Evolutionary conservation across 2,797 vertebrate genomes (phyloP), one percentile per base, ranked within the genome.

Genomic region (Catostomus latipinnis): DNA sequence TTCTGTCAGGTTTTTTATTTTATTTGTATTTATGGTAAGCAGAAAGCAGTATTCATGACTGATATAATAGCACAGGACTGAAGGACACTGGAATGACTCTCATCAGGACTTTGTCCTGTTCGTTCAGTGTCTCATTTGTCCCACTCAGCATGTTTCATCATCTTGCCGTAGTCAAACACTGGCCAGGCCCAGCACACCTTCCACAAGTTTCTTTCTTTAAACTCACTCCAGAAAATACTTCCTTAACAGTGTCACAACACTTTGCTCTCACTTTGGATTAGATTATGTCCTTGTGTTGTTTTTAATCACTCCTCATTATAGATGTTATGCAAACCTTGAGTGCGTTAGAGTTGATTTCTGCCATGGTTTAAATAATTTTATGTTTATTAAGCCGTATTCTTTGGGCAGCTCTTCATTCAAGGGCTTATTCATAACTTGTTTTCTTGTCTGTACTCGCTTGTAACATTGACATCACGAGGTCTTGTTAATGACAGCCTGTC

Each of bases 371-470:
- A 80, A 72, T 83, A 11, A 81, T 76, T 65, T 73, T 76, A 13
- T 65, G 22, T 79, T 80, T 75, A 71, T 54, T 45, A 62, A 68
- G 69, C 49, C 14, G 5, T 73, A 72, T 81, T 81, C 52, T 70
- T 71, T 46, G 63, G 67, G 71, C 50, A 62, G 70, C 63, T 76
- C 63, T 72, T 69, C 63, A 81, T 72, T 77, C 78, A 81, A 83
- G 82, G 73, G 78, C 74, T 80, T 86, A 82, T 83, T 82, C 70
- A 80, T 71, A 48, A 56, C 11, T 63, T 73, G 78, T 77, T 83
- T 81, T 81, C 73, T 71, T 67, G 69, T 75, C 75, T 74, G 22
- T 22, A 22, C 22, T 22, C 22, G 22, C 22, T 1, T 22, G 22
- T 22, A 22, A 22, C 22, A 22, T 22, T 22, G 82, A 58, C 80